These are phyloP conservation scores for Adrianichthys oophorus DNA, from an alignment of 2,797 vertebrate species.

Conservation along the genomic window DNA sequence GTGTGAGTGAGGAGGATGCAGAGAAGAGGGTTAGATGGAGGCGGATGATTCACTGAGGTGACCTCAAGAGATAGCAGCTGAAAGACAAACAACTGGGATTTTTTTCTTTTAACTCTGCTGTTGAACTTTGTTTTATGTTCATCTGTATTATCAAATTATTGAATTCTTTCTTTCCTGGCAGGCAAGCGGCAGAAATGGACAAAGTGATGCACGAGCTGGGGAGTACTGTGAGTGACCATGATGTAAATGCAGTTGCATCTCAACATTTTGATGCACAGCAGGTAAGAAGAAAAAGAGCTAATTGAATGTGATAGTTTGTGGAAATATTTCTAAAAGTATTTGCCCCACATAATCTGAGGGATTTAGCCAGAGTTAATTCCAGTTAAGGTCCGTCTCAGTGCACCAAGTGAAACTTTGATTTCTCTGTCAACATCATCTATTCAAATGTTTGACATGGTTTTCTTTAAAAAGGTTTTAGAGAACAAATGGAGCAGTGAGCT, in stretches of 20 bases:
- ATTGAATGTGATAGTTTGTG: not conserved
- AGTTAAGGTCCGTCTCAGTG: not conserved
- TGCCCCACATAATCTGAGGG: not conserved
- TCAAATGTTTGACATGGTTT: constrained; percentile 1
- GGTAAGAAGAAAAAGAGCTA: constrained; percentile 65
- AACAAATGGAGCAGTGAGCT: constrained; percentile 95
- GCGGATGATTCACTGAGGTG: too few species aligned
- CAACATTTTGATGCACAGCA: constrained; percentile 97
- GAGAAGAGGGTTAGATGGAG: too few species aligned
- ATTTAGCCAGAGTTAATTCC: not conserved
- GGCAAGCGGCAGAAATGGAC: constrained; percentile 92
- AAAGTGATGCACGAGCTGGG: constrained; percentile 96
- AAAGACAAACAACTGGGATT: too few species aligned
- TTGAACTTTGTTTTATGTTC: not conserved
- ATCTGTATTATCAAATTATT: not conserved
- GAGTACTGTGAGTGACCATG: constrained; percentile 91
- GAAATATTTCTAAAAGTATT: not conserved
- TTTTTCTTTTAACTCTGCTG: too few species aligned
- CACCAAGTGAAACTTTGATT: not conserved
- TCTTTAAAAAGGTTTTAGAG: constrained; percentile 84
- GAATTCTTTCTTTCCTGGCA: constrained; percentile 48
- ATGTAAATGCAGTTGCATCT: constrained; percentile 92
- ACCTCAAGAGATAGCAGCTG: too few species aligned
- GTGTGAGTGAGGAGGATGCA: too few species aligned
- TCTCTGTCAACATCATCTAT: not conserved